Evolutionary conservation across 2,888 invertebrate genomes (phyloP).

Genomic region (Sepioteuthis lessoniana): DNA sequence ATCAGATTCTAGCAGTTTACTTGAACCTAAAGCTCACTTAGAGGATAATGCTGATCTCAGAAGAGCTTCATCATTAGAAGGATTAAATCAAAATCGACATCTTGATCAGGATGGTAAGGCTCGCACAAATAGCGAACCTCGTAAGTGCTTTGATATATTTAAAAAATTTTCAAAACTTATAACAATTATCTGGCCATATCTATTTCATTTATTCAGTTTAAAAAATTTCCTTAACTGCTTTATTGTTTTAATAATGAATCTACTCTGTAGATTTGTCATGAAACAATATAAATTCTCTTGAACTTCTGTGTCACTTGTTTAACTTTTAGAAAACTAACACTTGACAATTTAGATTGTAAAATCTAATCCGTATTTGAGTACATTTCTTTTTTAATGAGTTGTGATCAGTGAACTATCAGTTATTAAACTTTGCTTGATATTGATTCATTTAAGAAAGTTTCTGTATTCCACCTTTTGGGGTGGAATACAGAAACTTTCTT

Average conservation of each 20-base stretch:
- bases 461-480: no score
- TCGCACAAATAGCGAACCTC: slow-evolving; percentile 37
- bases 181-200: not conserved
- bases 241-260: not conserved
- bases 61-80: slow-evolving; percentile 61
- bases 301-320: no score
- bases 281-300: no score
- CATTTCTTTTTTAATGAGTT: no score
- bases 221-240: not conserved
- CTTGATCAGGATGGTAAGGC: slow-evolving; percentile 43
- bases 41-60: slow-evolving; percentile 51
- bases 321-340: no score
- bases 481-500: no score
- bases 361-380: no score
- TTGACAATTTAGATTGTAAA: no score
- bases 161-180: not conserved
- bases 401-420: no score
- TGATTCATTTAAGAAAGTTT: no score
- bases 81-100: slow-evolving; percentile 51
- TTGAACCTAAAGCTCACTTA: slow-evolving; percentile 43
- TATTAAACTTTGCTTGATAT: no score
- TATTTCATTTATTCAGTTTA: not conserved
- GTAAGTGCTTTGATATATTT: slow-evolving; percentile 1
- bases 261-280: no score
- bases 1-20: slow-evolving; percentile 45